These are phyloP conservation scores for Drosophila meridiana DNA, from an alignment of 2,888 invertebrate species.

Conservation along the genomic window DNA sequence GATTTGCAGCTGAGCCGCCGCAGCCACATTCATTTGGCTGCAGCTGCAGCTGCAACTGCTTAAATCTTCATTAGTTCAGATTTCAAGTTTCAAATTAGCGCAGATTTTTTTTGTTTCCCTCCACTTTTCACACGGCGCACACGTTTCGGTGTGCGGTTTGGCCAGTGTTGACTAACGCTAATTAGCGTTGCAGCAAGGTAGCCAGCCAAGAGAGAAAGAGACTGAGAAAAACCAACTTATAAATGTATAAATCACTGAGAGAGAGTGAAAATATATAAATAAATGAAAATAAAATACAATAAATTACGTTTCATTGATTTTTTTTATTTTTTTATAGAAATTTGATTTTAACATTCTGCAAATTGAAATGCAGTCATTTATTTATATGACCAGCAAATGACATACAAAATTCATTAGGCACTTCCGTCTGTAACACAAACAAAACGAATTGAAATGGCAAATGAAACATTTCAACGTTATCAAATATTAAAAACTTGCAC, in stretches of 20 bases:
- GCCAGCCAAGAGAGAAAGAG: background rate
- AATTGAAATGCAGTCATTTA: background rate
- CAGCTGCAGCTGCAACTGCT: slow-evolving; percentile 51
- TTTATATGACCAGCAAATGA: slow-evolving; percentile 9
- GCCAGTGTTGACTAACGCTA: slow-evolving; percentile 51
- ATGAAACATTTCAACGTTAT: slow-evolving; percentile 17
- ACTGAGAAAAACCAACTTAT: background rate
- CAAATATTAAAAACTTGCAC: slow-evolving; percentile 31
- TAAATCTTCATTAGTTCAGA: slow-evolving; percentile 72
- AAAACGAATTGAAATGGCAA: slow-evolving; percentile 10
- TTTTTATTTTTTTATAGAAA: background rate
- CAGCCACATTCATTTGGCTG: slow-evolving; percentile 12
- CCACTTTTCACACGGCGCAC: slow-evolving; percentile 45
- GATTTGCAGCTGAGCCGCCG: slow-evolving; percentile 46
- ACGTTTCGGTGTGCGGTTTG: slow-evolving; percentile 49
- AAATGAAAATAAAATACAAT: slow-evolving; percentile 3
- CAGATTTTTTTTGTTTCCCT: slow-evolving; percentile 15
- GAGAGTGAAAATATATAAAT: slow-evolving; percentile 1
- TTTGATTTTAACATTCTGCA: background rate
- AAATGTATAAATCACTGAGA: background rate
- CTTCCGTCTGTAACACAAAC: slow-evolving; percentile 15
- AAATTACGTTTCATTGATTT: slow-evolving; percentile 18
- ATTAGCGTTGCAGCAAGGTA: slow-evolving; percentile 30
- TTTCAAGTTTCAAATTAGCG: slow-evolving; percentile 64
- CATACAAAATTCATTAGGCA: slow-evolving; percentile 34